Conservation (phyloP, 2,888 invertebrate genomes). For the Stegana nigrithorax region DNA sequence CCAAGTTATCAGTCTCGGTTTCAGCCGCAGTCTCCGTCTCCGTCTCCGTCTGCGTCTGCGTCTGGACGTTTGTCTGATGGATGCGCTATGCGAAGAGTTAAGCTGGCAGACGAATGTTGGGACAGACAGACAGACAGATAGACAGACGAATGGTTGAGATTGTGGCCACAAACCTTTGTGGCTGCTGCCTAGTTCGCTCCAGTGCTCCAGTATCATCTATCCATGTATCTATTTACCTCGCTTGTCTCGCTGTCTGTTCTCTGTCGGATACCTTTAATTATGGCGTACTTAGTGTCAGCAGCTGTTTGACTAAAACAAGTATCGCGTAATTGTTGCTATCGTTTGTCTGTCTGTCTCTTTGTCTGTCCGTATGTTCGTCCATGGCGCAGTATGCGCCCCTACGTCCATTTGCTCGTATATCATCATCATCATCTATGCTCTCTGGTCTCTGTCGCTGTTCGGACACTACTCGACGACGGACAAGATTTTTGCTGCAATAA, state of each 20-base stretch:
- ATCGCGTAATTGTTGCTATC: conserved; percentile 32
- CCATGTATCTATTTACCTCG: background rate
- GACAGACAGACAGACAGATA: background rate
- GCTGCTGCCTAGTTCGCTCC: background rate
- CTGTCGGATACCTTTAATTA: conserved; percentile 52
- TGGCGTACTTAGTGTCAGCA: conserved; percentile 55
- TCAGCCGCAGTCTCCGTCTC: background rate
- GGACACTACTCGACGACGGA: no score
- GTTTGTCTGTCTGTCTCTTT: background rate
- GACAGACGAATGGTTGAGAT: conserved; percentile 4
- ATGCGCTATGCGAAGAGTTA: conserved; percentile 27
- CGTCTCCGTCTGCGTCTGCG: background rate
- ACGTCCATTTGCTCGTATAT: no score
- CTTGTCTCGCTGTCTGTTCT: conserved; percentile 18
- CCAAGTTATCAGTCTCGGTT: background rate
- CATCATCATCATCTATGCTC: no score
- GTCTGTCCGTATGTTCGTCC: background rate
- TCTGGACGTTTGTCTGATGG: conserved; percentile 33
- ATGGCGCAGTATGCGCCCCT: no score
- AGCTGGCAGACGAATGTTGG: no score
- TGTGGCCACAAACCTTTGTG: conserved; percentile 12
- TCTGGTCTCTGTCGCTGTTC: no score
- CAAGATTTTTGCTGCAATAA: no score
- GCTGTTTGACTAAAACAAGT: conserved; percentile 48
- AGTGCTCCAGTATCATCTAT: background rate